Base-by-base conservation (phyloP, 2,888 invertebrate genomes). In the Oscheius onirici region DNA sequence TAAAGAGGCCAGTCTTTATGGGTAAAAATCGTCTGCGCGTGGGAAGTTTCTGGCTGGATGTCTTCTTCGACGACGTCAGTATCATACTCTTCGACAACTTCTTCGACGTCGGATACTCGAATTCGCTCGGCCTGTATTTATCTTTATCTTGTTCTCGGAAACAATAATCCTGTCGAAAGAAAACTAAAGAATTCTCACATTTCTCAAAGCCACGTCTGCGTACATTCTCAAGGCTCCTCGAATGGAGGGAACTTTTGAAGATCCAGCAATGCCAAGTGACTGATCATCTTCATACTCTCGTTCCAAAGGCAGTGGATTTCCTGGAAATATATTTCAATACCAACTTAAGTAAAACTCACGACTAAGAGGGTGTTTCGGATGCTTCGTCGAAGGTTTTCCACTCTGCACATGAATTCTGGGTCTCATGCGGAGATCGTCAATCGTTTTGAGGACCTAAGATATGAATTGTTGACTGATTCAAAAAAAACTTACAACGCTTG, bases 1-100 rank as follows among this genome's bases (percentile, higher is more conserved):
- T 77, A 81, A 1, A 75, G 40, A 13, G 79, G 79, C 73, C 76
- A 79, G 15, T 78, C 65, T 49, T 34, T 46, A 20, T 63, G 63
- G n/a, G n/a, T 41, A 3, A 58, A 58, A 34, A 58, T 6, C n/a
- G 22, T 26, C 17, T 58, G 58, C 3, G 28, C 20, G 34, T 34
- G 34, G 34, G 34, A 34, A 6, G 34, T 34, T 34, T 8, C 34
- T 34, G 34, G 8, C 34, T 8, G 34, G 8, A 34, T 34, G 8
- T 58, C 58, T n/a, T 55, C n/a, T 55, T 55, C 54, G 20, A 41
- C 20, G 11, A 11, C 60, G 8, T 60, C 43, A 10, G 41, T 43
- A 22, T 17, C 40, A 46, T 46, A 15, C 13, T 46, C 15, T 5
- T 17, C n/a, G 5, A 46, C 3, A 10, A 5, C 11, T 3, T 46